phyloP scores from a whole-genome alignment of 2,888 invertebrate species.

The Ashinkailepas kermadecensis region DNA sequence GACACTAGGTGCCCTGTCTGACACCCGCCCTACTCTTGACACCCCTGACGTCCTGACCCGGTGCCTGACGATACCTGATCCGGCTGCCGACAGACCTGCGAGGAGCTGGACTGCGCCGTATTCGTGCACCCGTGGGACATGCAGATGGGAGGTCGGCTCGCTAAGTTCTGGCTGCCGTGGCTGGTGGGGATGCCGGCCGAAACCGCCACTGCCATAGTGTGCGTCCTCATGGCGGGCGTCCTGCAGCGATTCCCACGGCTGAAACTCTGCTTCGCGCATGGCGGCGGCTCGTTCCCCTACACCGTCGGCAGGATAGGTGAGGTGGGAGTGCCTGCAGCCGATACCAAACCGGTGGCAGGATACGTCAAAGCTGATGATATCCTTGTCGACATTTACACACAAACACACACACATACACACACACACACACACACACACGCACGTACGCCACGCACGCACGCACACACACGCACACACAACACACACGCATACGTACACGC shows the following conservation, averaged over 20 bases:
- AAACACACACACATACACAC: no score
- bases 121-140: slow-evolving; percentile 55
- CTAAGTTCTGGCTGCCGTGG: slow-evolving; percentile 52
- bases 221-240: slow-evolving; percentile 49
- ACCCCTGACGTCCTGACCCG: slow-evolving; percentile 23
- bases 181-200: slow-evolving; percentile 52
- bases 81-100: slow-evolving; percentile 8
- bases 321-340: slow-evolving; percentile 38
- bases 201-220: slow-evolving; percentile 48
- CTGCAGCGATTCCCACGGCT: slow-evolving; percentile 40
- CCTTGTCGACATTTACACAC: no score
- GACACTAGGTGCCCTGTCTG: no score
- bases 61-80: no score
- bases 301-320: slow-evolving; percentile 47
- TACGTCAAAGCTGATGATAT: no score
- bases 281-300: slow-evolving; percentile 49
- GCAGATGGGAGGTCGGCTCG: slow-evolving; percentile 45
- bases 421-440: no score
- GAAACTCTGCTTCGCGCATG: slow-evolving; percentile 49
- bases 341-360: no score
- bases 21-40: no score
- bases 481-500: no score
- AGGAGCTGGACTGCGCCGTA: slow-evolving; percentile 37
- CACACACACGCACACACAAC: no score
- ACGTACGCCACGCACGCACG: no score